phyloP scores from a whole-genome alignment of 1,140 invertebrate species.

The Coelopa frigida region DNA sequence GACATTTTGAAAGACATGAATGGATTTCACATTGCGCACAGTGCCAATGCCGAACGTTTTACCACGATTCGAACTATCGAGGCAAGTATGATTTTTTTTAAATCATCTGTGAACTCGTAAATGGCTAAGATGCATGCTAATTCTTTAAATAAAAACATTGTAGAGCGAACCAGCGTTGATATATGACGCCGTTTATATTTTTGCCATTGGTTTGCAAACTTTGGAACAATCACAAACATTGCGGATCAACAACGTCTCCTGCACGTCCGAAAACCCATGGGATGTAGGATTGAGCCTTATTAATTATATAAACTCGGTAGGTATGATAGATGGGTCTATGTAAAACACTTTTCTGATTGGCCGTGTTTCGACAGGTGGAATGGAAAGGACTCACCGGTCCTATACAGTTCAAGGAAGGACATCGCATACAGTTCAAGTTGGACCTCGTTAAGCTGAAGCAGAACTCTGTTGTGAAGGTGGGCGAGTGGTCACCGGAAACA shows the following conservation, averaged over 20 bases:
- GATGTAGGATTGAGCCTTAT: slow-evolving; percentile 76
- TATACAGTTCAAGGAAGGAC: slow-evolving; percentile 80
- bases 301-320: slow-evolving; percentile 87
- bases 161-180: slow-evolving; percentile 86
- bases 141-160: slow-evolving; percentile 16
- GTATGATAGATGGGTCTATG: slow-evolving; percentile 19
- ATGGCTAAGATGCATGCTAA: not conserved
- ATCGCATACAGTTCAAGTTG: slow-evolving; percentile 73
- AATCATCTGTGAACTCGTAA: not conserved
- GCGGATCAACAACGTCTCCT: slow-evolving; percentile 68
- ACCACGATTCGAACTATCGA: slow-evolving; percentile 16
- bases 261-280: slow-evolving; percentile 76
- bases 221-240: slow-evolving; percentile 53
- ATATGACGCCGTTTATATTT: slow-evolving; percentile 84
- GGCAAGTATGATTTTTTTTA: slow-evolving; percentile 13
- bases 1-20: slow-evolving; percentile 77
- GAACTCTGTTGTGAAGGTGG: slow-evolving; percentile 61
- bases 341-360: not conserved
- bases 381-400: slow-evolving; percentile 75
- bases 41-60: not conserved
- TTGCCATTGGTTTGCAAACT: slow-evolving; percentile 73
- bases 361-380: slow-evolving; percentile 24
- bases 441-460: slow-evolving; percentile 77
- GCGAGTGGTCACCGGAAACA: slow-evolving; percentile 67
- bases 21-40: slow-evolving; percentile 18